Evolutionary conservation across 2,888 invertebrate species (phyloP).

Genomic region (Calameuta pallipes): DNA sequence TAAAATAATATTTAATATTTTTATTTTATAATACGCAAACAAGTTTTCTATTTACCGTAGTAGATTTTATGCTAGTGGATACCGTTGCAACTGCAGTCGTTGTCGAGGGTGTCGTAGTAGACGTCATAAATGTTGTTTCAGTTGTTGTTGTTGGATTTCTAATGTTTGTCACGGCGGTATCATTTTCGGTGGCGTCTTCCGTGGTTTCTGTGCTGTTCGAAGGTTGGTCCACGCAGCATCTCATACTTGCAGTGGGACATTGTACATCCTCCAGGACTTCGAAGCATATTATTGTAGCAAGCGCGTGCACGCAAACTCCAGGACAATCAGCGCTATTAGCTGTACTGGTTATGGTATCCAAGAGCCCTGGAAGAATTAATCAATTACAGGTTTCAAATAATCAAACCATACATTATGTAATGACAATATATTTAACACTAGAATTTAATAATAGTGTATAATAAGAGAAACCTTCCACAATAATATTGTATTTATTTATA

Average conservation of each 20-base stretch:
- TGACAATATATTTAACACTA: conserved; percentile 9
- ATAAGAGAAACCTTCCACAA: background rate
- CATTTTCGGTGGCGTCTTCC: conserved; percentile 35
- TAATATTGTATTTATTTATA: background rate
- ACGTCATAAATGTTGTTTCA: conserved; percentile 52
- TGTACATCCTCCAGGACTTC: conserved; percentile 85
- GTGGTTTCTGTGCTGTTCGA: conserved; percentile 67
- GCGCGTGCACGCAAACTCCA: conserved; percentile 86
- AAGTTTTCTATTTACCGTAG: conserved; percentile 21
- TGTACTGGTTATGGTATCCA: conserved; percentile 87
- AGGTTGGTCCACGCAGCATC: conserved; percentile 86
- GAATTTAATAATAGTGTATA: conserved; percentile 7
- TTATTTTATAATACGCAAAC: background rate
- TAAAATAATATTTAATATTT: background rate
- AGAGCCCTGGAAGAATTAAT: conserved; percentile 72
- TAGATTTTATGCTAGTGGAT: conserved; percentile 50
- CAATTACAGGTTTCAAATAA: background rate
- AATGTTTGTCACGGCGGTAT: conserved; percentile 39
- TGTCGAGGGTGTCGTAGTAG: conserved; percentile 44
- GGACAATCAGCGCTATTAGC: conserved; percentile 89
- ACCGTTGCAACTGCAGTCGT: conserved; percentile 43
- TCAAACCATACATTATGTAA: conserved; percentile 6
- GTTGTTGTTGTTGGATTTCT: conserved; percentile 52
- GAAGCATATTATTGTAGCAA: conserved; percentile 88
- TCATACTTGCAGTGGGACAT: conserved; percentile 84